phyloP scores from a whole-genome alignment of 2,797 vertebrate genomes.

The Protonibea diacanthus region DNA sequence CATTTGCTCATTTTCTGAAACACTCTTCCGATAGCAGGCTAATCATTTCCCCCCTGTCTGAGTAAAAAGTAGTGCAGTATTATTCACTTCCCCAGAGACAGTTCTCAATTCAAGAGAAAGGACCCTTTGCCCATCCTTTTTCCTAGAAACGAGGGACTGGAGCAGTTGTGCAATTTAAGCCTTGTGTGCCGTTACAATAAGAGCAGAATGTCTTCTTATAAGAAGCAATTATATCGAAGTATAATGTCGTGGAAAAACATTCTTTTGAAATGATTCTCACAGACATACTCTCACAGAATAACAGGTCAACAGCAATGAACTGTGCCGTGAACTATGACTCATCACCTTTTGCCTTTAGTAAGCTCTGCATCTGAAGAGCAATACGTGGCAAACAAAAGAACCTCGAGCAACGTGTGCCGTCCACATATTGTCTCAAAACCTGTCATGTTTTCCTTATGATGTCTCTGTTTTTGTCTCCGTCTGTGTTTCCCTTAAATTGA shows the following conservation, averaged over 20 bases:
- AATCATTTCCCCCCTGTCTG: too few relatives aligned
- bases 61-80: too few relatives aligned
- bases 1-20: too few relatives aligned
- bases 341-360: slow-evolving; percentile 71
- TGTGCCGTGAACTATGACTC: slow-evolving; percentile 71
- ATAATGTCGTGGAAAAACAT: neutral
- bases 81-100: too few relatives aligned
- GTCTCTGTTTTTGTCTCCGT: neutral
- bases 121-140: too few relatives aligned
- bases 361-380: slow-evolving; percentile 63
- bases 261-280: too few relatives aligned
- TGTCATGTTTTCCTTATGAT: neutral
- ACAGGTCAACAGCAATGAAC: slow-evolving; percentile 51
- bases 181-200: too few relatives aligned
- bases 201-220: neutral
- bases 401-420: slow-evolving; percentile 4
- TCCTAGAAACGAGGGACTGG: too few relatives aligned
- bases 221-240: neutral
- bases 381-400: slow-evolving; percentile 55
- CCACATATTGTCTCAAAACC: neutral
- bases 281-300: neutral
- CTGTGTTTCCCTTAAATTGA: fast-evolving
- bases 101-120: too few relatives aligned
- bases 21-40: too few relatives aligned
- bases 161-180: too few relatives aligned